Conservation (phyloP, 1,140 invertebrate genomes). For the Listronotus oregonensis region DNA sequence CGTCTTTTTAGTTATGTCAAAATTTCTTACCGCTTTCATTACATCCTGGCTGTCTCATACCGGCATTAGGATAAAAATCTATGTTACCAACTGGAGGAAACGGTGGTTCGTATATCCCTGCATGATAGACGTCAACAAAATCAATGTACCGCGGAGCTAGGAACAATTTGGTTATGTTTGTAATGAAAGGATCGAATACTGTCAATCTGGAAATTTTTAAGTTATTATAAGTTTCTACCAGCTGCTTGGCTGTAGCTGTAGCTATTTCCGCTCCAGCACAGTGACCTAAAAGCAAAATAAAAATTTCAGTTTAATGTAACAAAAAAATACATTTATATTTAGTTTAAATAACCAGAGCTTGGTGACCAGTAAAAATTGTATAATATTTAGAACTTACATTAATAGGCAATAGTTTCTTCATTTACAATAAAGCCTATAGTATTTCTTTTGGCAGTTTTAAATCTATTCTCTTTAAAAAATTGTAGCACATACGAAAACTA, state of each 20-base stretch:
- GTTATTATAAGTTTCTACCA: neutral
- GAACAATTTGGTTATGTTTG: neutral
- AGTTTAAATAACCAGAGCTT: too few relatives aligned
- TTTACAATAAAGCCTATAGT: too few relatives aligned
- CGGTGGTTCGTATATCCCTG: neutral
- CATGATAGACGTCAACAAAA: conserved; percentile 2
- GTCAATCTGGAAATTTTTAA: neutral
- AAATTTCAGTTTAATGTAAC: too few relatives aligned
- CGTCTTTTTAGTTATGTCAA: too few relatives aligned
- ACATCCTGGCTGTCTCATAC: neutral
- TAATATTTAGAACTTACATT: too few relatives aligned
- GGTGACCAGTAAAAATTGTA: too few relatives aligned
- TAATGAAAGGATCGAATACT: neutral
- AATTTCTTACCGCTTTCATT: neutral
- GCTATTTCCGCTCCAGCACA: conserved; percentile 2
- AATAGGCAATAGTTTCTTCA: too few relatives aligned
- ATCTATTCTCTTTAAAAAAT: too few relatives aligned
- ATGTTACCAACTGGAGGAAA: neutral
- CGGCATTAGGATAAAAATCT: conserved; percentile 1
- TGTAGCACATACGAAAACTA: too few relatives aligned
- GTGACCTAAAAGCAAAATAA: neutral
- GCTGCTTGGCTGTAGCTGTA: neutral
- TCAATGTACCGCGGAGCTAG: neutral
- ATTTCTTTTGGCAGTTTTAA: too few relatives aligned
- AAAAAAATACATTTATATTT: too few relatives aligned